Base-by-base conservation (phyloP, 2,797 vertebrate genomes). In the Hoplostethus mediterraneus region DNA sequence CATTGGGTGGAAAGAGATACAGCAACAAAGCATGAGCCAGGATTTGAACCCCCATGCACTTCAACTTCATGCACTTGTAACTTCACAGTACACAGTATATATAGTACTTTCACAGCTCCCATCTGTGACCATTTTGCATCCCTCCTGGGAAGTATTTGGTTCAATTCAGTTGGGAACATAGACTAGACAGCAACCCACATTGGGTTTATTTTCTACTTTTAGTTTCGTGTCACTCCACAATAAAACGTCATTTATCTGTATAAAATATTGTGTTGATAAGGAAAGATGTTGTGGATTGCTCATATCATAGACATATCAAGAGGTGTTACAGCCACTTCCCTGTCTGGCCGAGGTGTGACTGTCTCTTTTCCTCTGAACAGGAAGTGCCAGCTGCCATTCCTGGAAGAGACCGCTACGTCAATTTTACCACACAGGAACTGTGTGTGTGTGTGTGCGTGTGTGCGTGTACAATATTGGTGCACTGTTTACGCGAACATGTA, bases 331-430 rank as follows among this genome's bases (percentile, higher is more conserved):
- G 76, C 63, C 64, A 78, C 87, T 91, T 89, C 80, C 81, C 62
- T 51, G 61, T 84, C 77, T 76, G 80, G 45, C 45, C 0, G 52
- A 71, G 45, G 60, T 78, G 79, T 44, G 40, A 81, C 71, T 57
- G 63, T 82, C 48, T 84, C 49, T 83, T 66, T 87, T 85, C 78
- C 75, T 86, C 62, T 42, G 61, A 89, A 86, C 71, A 86, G 88
- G 86, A 91, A 89, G 83, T 69, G 70, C 44, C 73, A 72, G 70
- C 83, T 88, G 78, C 69, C 48, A 25, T 93, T 94, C 86, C 83
- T 87, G 90, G 89, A 93, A 93, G 84, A 85, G 81, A 66, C 56
- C 38, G 3, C 54, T 74, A 71, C 66, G 47, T 90, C 88, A 89
- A 48, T 58, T 58, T 38, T 25, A 71, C 49, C 25, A 17, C 81